phyloP scores from a whole-genome alignment of 2,113 vertebrate genomes.

The Lichenostomus cassidix region DNA sequence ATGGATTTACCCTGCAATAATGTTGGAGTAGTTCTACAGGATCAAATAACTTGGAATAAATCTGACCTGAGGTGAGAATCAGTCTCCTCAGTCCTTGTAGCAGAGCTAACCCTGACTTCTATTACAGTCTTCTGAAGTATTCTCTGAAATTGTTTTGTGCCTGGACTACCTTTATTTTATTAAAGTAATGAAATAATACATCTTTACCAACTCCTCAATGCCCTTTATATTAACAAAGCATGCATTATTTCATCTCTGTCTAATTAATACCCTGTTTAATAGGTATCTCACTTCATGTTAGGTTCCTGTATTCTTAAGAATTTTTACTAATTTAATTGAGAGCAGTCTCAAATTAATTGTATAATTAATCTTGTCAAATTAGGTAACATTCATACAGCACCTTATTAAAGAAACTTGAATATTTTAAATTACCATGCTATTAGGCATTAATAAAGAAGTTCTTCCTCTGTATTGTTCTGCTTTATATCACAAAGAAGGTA shows the following conservation, averaged over 20 bases:
- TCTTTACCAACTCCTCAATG: slow-evolving; percentile 71
- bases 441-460: slow-evolving; percentile 82
- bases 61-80: not conserved
- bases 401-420: slow-evolving; percentile 80
- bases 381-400: slow-evolving; percentile 80
- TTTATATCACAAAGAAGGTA: slow-evolving; percentile 81
- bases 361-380: slow-evolving; percentile 89
- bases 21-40: not conserved
- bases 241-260: slow-evolving; percentile 75
- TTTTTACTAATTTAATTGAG: slow-evolving; percentile 84
- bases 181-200: slow-evolving; percentile 73
- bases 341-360: slow-evolving; percentile 84
- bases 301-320: slow-evolving; percentile 76
- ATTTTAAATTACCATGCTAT: slow-evolving; percentile 84
- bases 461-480: slow-evolving; percentile 80
- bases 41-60: not conserved
- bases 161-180: slow-evolving; percentile 57
- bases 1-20: not conserved
- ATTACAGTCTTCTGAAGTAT: not conserved
- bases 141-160: slow-evolving; percentile 46
- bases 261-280: slow-evolving; percentile 80
- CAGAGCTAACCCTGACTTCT: not conserved
- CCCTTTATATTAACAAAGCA: slow-evolving; percentile 77
- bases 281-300: slow-evolving; percentile 75
- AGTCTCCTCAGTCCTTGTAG: not conserved